Evolutionary conservation across 2,113 vertebrate species (phyloP), one percentile per base, ranked within the genome.

Genomic region (Falco punctatus): DNA sequence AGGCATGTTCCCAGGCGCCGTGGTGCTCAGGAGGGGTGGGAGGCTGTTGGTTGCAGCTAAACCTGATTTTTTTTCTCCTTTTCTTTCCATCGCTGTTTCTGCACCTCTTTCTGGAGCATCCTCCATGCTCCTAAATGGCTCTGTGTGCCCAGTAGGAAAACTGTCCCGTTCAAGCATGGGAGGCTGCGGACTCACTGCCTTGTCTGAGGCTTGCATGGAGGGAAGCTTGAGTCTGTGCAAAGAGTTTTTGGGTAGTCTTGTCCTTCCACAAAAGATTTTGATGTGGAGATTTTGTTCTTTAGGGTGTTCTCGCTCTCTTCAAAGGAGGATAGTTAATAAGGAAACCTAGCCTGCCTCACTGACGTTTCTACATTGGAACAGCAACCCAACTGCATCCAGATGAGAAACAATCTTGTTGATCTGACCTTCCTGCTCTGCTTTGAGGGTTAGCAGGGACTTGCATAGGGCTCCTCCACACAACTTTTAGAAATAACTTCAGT

Each of bases 211-310:
- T 66, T 62, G 46, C 42, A 66, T 38, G 67, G 62, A 26, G 62
- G 15, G 0, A 0, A 62, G 62, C 38, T 49, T 1, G 3, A 33
- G 51, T 24, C 59, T 58, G 33, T 57, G 52, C 73, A 59, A 73
- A 24, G 13, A 14, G 42, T 11, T 85, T 84, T 79, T 35, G 48
- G 30, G 6, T 30, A 15, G n/a, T n/a, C 70, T 81, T 75, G 48
- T 40, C 69, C 79, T 81, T 66, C 28, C 20, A 19, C 15, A n/a
- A 16, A 71, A 28, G 21, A 35, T 66, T 70, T 62, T 54, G 58
- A 59, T 28, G 67, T 48, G 33, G 75, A 80, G 13, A 35, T 52
- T 69, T 64, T 57, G 13, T 66, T 84, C 30, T 81, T 65, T 1
- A 1, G 26, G 35, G 15, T 77, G 35, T 83, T 92, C 55, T 65